Conservation (phyloP, 2,888 invertebrate species). For the Apodemia duryi region DNA sequence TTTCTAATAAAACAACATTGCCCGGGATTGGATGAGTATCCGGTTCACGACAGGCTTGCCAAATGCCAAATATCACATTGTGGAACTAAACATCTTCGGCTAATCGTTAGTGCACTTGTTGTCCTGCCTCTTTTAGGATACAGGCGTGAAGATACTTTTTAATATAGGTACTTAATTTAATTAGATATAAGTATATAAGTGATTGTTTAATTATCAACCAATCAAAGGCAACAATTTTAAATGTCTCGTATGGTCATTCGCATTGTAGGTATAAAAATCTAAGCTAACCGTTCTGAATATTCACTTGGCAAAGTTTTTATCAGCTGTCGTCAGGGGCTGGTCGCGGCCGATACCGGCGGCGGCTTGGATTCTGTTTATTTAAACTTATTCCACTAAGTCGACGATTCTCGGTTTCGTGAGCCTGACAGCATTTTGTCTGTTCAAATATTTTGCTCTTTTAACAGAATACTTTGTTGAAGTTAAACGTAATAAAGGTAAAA, state of each 20-base stretch:
- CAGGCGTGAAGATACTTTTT: too few relatives aligned
- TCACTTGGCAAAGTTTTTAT: slow-evolving; percentile 37
- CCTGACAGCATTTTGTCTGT: background rate
- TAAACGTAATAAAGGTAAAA: background rate
- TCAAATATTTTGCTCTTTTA: slow-evolving; percentile 5
- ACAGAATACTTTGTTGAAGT: background rate
- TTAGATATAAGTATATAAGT: too few relatives aligned
- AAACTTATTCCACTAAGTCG: slow-evolving; percentile 42
- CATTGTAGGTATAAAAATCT: background rate
- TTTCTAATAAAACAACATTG: too few relatives aligned
- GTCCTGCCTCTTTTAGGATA: too few relatives aligned
- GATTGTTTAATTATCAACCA: too few relatives aligned
- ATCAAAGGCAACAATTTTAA: background rate
- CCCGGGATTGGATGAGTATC: too few relatives aligned
- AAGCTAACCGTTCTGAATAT: background rate
- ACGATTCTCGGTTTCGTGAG: background rate
- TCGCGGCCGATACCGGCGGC: slow-evolving; percentile 41
- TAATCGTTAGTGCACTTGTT: too few relatives aligned
- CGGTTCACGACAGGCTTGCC: too few relatives aligned
- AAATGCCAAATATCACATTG: too few relatives aligned
- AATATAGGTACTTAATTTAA: too few relatives aligned
- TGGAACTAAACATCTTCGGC: too few relatives aligned
- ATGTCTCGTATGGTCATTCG: slow-evolving; percentile 3
- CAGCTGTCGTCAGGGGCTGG: slow-evolving; percentile 42
- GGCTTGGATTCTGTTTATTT: slow-evolving; percentile 42